A percentile compares a stretch with the other conserved stretches of the same genome.
Evolutionary conservation across 2,113 vertebrate species (phyloP).

Genomic region (Peromyscus polionotus): DNA sequence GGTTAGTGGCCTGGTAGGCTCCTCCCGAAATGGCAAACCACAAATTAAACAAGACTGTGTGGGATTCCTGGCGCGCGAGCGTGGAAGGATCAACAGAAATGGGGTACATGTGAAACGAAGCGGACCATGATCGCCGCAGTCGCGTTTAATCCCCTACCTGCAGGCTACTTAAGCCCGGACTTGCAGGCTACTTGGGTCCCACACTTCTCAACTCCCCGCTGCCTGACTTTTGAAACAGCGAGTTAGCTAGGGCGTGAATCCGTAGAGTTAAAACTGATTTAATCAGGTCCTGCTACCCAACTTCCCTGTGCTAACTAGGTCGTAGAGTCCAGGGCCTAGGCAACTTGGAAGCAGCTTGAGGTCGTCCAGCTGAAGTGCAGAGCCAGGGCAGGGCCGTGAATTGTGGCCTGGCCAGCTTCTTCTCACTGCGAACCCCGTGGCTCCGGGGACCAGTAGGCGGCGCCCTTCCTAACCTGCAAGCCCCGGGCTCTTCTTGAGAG

Average conservation of each 20-base stretch:
- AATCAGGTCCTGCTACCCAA: background rate
- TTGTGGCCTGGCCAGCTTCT: background rate
- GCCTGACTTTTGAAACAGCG: background rate
- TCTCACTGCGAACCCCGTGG: background rate
- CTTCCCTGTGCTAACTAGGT: background rate
- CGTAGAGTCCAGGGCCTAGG: background rate
- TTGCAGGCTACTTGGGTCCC: background rate
- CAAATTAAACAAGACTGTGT: background rate
- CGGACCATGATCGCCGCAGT: rapidly evolving
- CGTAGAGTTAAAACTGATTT: background rate
- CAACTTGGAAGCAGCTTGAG: background rate
- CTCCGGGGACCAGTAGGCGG: slow-evolving; percentile 76
- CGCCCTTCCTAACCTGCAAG: slow-evolving; percentile 63
- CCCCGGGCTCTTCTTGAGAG: background rate
- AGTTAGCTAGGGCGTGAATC: background rate
- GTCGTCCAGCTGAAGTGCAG: background rate
- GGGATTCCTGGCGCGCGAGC: background rate
- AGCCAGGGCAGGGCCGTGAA: background rate
- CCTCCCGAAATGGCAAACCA: background rate
- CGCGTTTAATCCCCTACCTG: background rate
- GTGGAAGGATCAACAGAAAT: rapidly evolving
- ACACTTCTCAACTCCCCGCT: background rate
- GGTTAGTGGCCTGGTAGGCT: background rate
- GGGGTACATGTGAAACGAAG: background rate
- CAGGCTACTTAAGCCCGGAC: background rate